phyloP scores from a whole-genome alignment of 2,797 vertebrate species.

The Artibeus lituratus region DNA sequence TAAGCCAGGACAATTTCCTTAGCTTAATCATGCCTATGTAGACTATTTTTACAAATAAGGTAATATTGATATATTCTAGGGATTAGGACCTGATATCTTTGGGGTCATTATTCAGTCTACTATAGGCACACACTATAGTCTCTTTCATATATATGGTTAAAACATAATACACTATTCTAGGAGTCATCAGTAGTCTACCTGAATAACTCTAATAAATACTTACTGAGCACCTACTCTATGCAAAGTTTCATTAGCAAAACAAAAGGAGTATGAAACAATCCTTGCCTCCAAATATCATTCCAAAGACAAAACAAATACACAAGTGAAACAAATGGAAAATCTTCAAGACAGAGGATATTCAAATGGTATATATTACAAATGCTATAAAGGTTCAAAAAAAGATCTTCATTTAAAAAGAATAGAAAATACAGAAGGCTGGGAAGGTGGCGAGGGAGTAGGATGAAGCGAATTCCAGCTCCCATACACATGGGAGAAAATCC shows the following conservation, averaged over 20 bases:
- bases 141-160: background rate
- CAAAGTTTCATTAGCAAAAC: background rate
- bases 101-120: background rate
- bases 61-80: background rate
- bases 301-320: background rate
- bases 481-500: too few relatives aligned
- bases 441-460: too few relatives aligned
- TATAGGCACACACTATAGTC: background rate
- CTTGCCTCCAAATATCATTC: background rate
- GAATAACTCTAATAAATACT: background rate
- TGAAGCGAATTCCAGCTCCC: too few relatives aligned
- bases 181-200: background rate
- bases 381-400: background rate
- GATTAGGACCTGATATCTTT: background rate
- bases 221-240: background rate
- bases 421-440: background rate
- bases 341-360: background rate
- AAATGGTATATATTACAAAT: background rate
- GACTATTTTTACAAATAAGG: background rate
- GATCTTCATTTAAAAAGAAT: background rate
- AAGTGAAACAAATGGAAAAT: background rate
- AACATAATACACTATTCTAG: background rate
- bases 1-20: conserved; percentile 18
- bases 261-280: background rate
- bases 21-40: background rate